A percentile compares a stretch with the other conserved stretches of the same genome.
These are phyloP conservation scores for Ceratina japonica DNA, from an alignment of 1,140 invertebrate species.

Conservation along the genomic window DNA sequence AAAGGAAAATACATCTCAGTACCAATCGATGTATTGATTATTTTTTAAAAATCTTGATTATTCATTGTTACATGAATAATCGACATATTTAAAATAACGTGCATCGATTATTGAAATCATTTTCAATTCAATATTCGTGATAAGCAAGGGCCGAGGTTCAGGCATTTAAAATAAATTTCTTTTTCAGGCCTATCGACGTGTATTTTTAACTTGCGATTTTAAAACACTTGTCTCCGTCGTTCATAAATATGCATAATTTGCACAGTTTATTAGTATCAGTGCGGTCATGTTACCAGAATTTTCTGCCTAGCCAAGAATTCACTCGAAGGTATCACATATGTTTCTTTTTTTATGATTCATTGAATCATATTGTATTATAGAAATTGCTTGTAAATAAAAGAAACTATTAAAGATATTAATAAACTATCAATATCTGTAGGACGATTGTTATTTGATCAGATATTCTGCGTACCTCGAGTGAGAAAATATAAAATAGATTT, in stretches of 20 bases:
- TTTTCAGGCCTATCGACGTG: background rate
- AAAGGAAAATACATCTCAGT: background rate
- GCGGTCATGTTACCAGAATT: constrained; percentile 8
- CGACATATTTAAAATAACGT: background rate
- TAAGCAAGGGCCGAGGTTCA: constrained; percentile 55
- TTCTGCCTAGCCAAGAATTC: constrained; percentile 31
- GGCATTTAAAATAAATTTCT: constrained; percentile 8
- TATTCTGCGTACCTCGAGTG: constrained; percentile 24
- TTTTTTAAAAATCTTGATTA: no score
- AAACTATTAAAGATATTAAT: no score
- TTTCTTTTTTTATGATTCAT: constrained; percentile 21
- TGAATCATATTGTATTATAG: constrained; percentile 23
- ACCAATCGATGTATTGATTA: no score
- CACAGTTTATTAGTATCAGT: constrained; percentile 25
- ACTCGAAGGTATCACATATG: constrained; percentile 46
- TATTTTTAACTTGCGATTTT: constrained; percentile 8
- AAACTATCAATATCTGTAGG: background rate
- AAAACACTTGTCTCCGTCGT: constrained; percentile 22
- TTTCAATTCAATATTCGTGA: background rate
- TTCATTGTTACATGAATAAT: background rate
- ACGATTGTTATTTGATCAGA: background rate
- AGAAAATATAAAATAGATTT: constrained; percentile 54
- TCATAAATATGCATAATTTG: constrained; percentile 36
- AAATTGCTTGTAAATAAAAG: no score
- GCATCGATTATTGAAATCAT: background rate